phyloP scores from a whole-genome alignment of 2,888 invertebrate species.

The Rapana venosa region DNA sequence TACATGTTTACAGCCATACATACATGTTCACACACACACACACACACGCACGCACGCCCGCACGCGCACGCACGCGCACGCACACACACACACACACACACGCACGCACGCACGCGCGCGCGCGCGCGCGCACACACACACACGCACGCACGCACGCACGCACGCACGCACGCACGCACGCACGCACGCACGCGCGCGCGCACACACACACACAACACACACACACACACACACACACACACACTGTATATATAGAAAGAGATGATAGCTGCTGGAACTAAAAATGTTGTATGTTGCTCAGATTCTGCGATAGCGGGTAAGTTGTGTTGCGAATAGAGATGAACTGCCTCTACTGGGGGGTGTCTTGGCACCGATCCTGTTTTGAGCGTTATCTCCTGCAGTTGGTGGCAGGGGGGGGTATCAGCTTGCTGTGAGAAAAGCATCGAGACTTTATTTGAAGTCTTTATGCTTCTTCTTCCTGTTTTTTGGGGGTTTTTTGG shows the following conservation, averaged over 20 bases:
- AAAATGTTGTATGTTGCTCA: too few species aligned
- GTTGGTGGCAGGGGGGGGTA: too few species aligned
- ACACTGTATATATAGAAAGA: background rate
- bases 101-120: background rate
- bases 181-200: background rate
- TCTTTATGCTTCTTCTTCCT: too few species aligned
- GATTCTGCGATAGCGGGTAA: too few species aligned
- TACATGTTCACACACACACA: background rate
- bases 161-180: background rate
- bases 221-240: background rate
- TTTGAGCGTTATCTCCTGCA: too few species aligned
- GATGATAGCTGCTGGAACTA: background rate
- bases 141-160: background rate
- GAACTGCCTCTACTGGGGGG: too few species aligned
- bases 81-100: conserved; percentile 14
- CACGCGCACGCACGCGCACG: background rate
- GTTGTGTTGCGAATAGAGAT: too few species aligned
- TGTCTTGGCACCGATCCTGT: too few species aligned
- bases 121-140: background rate
- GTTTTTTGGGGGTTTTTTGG: background rate
- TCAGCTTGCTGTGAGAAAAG: too few species aligned
- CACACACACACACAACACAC: background rate
- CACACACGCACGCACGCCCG: background rate
- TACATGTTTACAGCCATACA: too few species aligned
- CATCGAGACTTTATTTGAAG: too few species aligned